Conservation (phyloP, 2,888 invertebrate genomes). For the Erebia palarica region DNA sequence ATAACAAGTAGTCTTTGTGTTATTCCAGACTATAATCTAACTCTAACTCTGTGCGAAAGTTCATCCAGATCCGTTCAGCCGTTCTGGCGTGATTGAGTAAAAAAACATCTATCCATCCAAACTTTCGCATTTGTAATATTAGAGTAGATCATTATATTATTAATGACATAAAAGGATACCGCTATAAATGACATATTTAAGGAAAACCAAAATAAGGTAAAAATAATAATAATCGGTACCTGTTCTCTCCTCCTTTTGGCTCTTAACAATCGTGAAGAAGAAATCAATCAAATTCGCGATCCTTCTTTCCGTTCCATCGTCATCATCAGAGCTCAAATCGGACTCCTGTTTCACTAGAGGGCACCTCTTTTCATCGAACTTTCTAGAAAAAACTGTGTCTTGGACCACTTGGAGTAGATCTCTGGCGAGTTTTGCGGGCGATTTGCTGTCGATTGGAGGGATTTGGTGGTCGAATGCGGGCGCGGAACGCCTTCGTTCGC, state of each 20-base stretch:
- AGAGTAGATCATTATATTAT: no score
- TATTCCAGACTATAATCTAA: no score
- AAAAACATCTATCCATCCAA: no score
- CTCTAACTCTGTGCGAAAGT: no score
- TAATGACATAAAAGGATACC: no score
- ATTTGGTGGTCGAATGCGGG: conserved; percentile 58
- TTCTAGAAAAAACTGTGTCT: conserved; percentile 69
- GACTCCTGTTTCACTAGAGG: conserved; percentile 75
- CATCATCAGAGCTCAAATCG: conserved; percentile 68
- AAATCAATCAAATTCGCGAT: conserved; percentile 77
- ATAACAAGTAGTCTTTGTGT: no score
- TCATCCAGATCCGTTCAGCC: no score
- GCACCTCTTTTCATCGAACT: conserved; percentile 67
- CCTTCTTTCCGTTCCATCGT: conserved; percentile 67
- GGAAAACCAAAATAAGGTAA: not conserved
- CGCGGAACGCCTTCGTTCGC: conserved; percentile 61
- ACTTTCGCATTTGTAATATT: no score
- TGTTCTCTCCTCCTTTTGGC: conserved; percentile 72
- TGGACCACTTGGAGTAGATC: conserved; percentile 75
- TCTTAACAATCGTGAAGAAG: conserved; percentile 78
- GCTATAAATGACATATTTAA: no score
- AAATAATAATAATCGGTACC: conserved; percentile 21
- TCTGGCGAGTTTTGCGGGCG: conserved; percentile 68
- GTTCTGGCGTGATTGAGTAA: no score
- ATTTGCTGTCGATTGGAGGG: conserved; percentile 55